Conservation (phyloP, 37 sponge, comb jelly and placozoan species). For the Geodia barretti region DNA sequence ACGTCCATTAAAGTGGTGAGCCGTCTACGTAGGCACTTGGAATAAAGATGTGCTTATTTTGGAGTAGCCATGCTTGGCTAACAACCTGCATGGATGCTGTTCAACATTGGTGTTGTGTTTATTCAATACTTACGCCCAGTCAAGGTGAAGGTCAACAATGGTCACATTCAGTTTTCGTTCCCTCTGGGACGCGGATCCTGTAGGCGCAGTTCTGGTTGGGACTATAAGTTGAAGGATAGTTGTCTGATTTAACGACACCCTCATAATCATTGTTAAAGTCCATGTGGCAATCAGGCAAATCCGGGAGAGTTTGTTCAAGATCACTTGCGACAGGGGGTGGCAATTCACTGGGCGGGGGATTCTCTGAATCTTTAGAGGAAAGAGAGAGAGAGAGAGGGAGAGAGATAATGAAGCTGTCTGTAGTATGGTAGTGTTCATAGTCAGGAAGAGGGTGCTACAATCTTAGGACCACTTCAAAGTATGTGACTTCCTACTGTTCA, state of each 20-base stretch:
- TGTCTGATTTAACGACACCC: conserved; percentile 38
- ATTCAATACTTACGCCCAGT: conserved; percentile 28
- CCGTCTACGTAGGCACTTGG: too few species aligned
- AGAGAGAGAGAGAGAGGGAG: too few species aligned
- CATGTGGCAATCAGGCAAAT: not conserved
- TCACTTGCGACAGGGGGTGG: too few species aligned
- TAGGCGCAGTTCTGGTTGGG: conserved; percentile 45
- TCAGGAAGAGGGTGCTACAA: too few species aligned
- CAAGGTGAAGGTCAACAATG: conserved; percentile 10
- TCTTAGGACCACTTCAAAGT: not conserved
- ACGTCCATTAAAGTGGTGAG: too few species aligned
- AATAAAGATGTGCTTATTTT: too few species aligned
- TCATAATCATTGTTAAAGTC: not conserved
- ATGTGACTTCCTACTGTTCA: not conserved
- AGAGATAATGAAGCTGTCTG: too few species aligned
- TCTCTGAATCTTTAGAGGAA: conserved; percentile 1
- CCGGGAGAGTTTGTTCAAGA: too few species aligned
- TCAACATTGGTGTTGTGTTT: too few species aligned
- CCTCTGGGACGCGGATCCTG: conserved; percentile 25
- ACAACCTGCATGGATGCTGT: too few species aligned
- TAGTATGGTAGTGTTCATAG: too few species aligned
- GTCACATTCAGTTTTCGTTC: conserved; percentile 12
- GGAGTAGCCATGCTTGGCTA: too few species aligned
- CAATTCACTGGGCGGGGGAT: not conserved
- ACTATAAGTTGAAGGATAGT: conserved; percentile 26